Base-by-base conservation (phyloP, 2,888 invertebrate species). In the Troides helena region DNA sequence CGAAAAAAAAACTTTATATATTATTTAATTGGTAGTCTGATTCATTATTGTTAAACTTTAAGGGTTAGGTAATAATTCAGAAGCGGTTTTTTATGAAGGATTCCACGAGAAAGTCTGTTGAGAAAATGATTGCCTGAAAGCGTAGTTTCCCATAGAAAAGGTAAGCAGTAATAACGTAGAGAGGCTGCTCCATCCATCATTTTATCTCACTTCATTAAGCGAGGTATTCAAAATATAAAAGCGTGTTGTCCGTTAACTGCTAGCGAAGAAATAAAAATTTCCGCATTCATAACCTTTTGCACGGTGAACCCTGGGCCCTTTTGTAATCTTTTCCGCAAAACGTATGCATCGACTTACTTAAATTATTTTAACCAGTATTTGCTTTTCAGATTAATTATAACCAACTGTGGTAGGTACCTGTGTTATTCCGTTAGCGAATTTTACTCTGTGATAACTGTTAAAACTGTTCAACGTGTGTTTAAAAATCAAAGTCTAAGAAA, bases 181-280 rank as follows among this genome's bases (percentile, higher is more conserved):
- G 75, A 75, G 77, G 80, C 77, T 78, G 77, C 75, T 78, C 77
- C 89, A 90, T 91, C 86, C 83, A 90, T 91, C 90, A 91, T 89
- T 84, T 81, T 81, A 85, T 86, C 81, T 87, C 90, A 90, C 87
- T 87, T 91, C 91, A 91, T 90, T 90, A 89, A 78, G 82, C 83
- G 84, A 83, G 80, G 77, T 83, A 82, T 82, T 81, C 82, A 80
- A 82, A 83, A 83, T 85, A 81, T 79, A 82, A 74, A 79, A 82
- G 80, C 83, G 82, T 81, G 85, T 81, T 85, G 84, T 83, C 79
- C 81, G 83, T 76, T 82, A 79, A 80, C 80, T 80, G 77, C 62
- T 63, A 53, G 18, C 30, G 46, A 61, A 67, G 62, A 60, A 60
- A 67, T 58, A 56, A 67, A 67, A 67, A 67, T 61, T 60, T 60